A percentile compares a stretch with the other conserved stretches of the same genome.
Conservation (phyloP, 2,888 invertebrate genomes). For the Sinhomidia bicolor region DNA sequence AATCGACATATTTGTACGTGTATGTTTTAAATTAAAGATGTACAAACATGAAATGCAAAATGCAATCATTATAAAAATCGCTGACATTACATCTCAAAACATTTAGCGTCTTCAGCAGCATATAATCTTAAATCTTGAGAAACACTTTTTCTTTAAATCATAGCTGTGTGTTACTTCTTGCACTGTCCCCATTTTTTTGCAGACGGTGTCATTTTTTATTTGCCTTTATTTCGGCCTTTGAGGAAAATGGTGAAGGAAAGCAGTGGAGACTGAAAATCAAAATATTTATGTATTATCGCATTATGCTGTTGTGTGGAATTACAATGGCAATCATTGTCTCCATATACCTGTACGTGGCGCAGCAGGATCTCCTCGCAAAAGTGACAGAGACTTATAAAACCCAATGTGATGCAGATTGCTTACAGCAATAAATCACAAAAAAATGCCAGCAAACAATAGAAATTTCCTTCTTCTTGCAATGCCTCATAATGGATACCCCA, state of each 20-base stretch:
- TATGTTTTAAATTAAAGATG: no score
- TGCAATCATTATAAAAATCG: no score
- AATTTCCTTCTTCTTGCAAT: conserved; percentile 33
- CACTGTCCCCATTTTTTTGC: not conserved
- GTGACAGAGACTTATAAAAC: conserved; percentile 58
- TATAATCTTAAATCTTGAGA: no score
- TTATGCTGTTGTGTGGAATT: not conserved
- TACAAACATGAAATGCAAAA: no score
- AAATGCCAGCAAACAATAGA: conserved; percentile 50
- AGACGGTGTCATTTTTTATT: conserved; percentile 12
- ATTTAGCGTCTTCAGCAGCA: no score
- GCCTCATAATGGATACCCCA: conserved; percentile 3
- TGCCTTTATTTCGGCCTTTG: not conserved
- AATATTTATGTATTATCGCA: conserved; percentile 50
- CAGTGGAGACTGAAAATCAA: conserved; percentile 46
- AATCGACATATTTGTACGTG: no score
- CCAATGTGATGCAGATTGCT: conserved; percentile 44
- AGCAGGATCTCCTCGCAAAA: conserved; percentile 53
- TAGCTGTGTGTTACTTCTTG: not conserved
- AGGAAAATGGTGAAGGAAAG: not conserved
- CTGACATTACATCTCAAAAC: no score
- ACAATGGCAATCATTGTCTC: conserved; percentile 33
- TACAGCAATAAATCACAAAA: conserved; percentile 65
- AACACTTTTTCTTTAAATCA: not conserved
- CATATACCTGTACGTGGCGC: conserved; percentile 13